A percentile compares a stretch with the other conserved stretches of the same genome.
Evolutionary conservation across 2,113 vertebrate genomes (phyloP).

Genomic region (Phocoena sinus): DNA sequence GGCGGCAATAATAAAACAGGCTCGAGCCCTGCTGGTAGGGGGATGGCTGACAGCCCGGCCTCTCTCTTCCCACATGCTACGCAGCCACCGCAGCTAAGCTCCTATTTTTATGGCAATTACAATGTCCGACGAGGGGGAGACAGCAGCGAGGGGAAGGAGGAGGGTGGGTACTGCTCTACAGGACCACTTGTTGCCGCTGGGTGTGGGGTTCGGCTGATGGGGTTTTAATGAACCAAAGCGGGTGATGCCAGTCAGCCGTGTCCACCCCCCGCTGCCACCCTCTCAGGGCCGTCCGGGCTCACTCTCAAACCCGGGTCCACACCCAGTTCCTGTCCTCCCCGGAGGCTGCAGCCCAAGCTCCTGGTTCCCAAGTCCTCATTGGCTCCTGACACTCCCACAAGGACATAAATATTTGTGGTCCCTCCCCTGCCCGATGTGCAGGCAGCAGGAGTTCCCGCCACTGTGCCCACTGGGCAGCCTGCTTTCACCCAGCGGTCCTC

Average conservation of each 20-base stretch:
- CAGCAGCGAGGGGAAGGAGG: not conserved
- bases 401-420: not conserved
- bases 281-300: too few species aligned
- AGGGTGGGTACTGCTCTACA: not conserved
- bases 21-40: conserved; percentile 54
- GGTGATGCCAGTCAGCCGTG: not conserved
- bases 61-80: conserved; percentile 9
- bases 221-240: not conserved
- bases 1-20: conserved; percentile 60
- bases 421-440: accelerated
- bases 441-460: not conserved
- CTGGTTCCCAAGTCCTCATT: not conserved
- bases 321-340: not conserved
- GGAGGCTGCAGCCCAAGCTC: not conserved
- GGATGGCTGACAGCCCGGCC: conserved; percentile 37
- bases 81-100: not conserved
- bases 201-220: not conserved
- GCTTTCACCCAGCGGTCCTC: not conserved
- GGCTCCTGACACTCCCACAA: not conserved
- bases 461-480: not conserved
- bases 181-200: conserved; percentile 6
- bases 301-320: not conserved
- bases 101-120: conserved; percentile 67
- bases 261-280: accelerated
- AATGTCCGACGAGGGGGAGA: not conserved